Conservation (phyloP, 2,113 vertebrate genomes). For the Piaya cayana region DNA sequence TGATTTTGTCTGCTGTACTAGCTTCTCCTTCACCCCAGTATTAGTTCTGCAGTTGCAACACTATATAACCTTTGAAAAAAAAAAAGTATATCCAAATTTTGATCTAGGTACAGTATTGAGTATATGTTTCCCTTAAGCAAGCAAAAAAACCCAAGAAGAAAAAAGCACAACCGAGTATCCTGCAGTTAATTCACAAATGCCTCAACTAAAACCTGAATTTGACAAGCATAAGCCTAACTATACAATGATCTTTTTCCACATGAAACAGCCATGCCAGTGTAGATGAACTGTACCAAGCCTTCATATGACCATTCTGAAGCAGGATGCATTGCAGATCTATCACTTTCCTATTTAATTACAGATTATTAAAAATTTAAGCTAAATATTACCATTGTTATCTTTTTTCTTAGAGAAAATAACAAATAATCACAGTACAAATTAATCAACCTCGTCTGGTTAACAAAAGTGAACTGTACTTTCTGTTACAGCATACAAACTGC, state of each 20-base stretch:
- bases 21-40: neutral
- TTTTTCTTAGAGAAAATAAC: neutral
- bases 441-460: neutral
- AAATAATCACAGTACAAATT: neutral
- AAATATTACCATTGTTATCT: neutral
- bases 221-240: neutral
- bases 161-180: neutral
- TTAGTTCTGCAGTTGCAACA: neutral
- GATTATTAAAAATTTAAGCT: neutral
- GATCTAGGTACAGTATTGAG: neutral
- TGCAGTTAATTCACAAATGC: neutral
- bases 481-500: neutral
- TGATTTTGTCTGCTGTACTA: neutral
- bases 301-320: neutral
- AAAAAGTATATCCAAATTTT: neutral
- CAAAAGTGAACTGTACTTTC: neutral
- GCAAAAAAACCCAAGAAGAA: accelerated
- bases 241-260: neutral
- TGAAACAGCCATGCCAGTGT: neutral
- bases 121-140: neutral
- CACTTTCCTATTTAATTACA: neutral
- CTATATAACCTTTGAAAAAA: neutral
- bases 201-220: neutral
- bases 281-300: neutral
- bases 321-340: neutral